phyloP scores from a whole-genome alignment of 2,113 vertebrate genomes.

The Mormoops blainvillei region DNA sequence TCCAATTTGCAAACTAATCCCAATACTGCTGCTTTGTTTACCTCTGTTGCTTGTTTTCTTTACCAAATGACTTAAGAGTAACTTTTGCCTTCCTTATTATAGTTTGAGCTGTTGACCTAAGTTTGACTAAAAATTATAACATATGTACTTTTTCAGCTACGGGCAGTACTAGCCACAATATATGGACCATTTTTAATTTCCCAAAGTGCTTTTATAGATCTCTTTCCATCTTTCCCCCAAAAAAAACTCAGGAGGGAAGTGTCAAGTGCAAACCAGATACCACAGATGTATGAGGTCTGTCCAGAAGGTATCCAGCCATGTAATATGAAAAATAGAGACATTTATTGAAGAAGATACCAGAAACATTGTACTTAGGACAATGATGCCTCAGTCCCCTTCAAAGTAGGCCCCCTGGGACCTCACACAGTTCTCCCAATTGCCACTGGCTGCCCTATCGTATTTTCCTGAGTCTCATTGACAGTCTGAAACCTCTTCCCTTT shows the following conservation, averaged over 20 bases:
- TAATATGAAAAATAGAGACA: too few species aligned
- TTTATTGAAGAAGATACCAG: too few species aligned
- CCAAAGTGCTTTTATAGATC: not conserved
- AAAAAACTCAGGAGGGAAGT: not conserved
- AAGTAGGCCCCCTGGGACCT: too few species aligned
- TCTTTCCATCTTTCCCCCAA: not conserved
- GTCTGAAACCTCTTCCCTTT: too few species aligned
- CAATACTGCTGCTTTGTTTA: not conserved
- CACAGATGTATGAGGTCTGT: not conserved
- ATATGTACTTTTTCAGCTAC: not conserved
- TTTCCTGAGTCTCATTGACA: too few species aligned
- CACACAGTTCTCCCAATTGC: too few species aligned
- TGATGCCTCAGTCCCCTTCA: too few species aligned
- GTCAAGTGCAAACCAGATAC: not conserved
- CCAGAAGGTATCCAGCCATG: too few species aligned
- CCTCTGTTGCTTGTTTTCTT: not conserved
- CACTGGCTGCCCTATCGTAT: too few species aligned
- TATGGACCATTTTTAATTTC: not conserved
- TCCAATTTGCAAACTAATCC: not conserved
- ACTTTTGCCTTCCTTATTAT: not conserved
- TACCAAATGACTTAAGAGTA: not conserved
- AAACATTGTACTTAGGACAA: too few species aligned
- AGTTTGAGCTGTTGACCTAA: not conserved
- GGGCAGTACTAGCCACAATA: not conserved
- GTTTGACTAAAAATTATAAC: not conserved